Conservation (phyloP, 2,797 vertebrate genomes). For the Tapera naevia region DNA sequence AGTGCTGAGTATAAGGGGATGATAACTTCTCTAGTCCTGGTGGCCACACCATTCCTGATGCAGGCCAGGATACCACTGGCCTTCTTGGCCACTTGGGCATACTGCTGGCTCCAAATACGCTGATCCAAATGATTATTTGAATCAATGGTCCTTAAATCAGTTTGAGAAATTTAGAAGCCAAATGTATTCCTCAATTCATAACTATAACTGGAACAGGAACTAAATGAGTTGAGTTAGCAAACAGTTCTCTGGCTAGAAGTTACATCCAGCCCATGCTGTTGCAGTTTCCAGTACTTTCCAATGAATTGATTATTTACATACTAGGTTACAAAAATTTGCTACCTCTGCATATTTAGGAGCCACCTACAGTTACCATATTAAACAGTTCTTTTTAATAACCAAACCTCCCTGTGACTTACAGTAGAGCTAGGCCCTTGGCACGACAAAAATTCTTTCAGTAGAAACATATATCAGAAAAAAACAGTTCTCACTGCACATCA, state of each 20-base stretch:
- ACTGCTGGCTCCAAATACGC: no score
- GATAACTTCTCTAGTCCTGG: no score
- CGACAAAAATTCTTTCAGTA: neutral
- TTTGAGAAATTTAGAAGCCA: constrained; percentile 1
- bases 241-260: neutral
- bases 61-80: no score
- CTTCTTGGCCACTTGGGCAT: no score
- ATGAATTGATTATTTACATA: neutral
- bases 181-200: neutral
- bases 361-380: neutral
- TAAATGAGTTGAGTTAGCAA: neutral
- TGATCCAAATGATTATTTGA: neutral
- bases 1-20: no score
- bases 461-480: neutral
- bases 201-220: neutral
- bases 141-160: neutral
- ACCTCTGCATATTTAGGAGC: neutral
- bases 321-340: neutral
- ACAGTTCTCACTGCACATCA: neutral
- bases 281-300: neutral
- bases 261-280: neutral
- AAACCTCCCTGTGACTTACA: neutral
- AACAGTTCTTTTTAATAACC: neutral
- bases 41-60: no score
- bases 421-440: neutral